Conservation (phyloP, 2,888 invertebrate species). For the Loripinus fragilis region DNA sequence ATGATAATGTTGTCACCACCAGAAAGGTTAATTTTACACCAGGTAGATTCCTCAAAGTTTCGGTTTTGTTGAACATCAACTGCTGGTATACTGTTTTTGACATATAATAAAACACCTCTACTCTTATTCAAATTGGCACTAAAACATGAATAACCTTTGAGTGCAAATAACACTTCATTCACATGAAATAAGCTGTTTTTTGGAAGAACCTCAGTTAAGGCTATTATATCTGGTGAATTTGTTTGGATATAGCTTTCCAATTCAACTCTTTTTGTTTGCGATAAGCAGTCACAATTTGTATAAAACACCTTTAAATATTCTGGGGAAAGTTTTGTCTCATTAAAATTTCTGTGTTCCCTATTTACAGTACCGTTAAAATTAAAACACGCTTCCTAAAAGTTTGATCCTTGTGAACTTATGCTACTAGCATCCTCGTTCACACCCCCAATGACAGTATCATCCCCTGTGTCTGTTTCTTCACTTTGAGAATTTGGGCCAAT, state of each 20-base stretch:
- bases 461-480: background rate
- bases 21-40: conserved; percentile 3
- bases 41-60: background rate
- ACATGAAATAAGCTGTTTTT: background rate
- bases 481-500: background rate
- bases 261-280: background rate
- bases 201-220: background rate
- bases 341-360: background rate
- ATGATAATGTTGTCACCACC: background rate
- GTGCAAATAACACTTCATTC: background rate
- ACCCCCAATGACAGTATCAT: background rate
- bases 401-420: background rate
- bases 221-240: conserved; percentile 7
- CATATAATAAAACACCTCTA: conserved; percentile 1
- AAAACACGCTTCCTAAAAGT: background rate
- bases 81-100: background rate
- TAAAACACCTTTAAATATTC: background rate
- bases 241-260: background rate
- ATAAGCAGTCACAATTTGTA: background rate
- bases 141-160: background rate
- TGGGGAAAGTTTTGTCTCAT: background rate
- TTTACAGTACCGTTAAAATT: conserved; percentile 6
- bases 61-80: background rate
- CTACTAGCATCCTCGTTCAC: background rate
- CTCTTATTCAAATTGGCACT: background rate